Evolutionary conservation across 1,140 invertebrate species (phyloP).

Genomic region (Ooceraea biroi): DNA sequence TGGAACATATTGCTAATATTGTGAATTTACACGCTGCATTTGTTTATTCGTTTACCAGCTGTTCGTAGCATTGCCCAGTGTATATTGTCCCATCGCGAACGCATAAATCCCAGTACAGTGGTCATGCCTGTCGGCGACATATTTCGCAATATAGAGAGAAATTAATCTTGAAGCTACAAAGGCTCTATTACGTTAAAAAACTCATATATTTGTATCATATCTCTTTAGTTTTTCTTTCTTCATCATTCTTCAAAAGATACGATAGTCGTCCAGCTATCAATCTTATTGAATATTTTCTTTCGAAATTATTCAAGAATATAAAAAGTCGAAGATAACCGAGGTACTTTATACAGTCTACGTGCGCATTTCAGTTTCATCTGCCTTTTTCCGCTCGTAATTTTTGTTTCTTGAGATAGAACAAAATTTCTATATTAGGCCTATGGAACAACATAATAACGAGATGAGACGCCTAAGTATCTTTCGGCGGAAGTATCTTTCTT

Average conservation of each 20-base stretch:
- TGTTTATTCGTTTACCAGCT: neutral
- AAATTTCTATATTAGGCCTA: neutral
- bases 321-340: too few relatives aligned
- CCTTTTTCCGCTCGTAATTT: neutral
- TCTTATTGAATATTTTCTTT: too few relatives aligned
- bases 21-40: conserved; percentile 7
- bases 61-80: neutral
- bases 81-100: conserved; percentile 20
- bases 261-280: too few relatives aligned
- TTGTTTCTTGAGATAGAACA: neutral
- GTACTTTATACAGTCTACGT: neutral
- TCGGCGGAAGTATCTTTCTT: neutral
- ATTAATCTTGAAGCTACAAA: conserved; percentile 16
- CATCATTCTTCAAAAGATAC: neutral
- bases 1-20: neutral
- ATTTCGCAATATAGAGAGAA: conserved; percentile 6
- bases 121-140: neutral
- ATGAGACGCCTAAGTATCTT: neutral
- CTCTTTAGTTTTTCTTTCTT: neutral
- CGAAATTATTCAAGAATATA: too few relatives aligned
- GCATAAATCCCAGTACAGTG: conserved; percentile 36
- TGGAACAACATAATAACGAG: conserved; percentile 15
- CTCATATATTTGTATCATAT: neutral
- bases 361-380: neutral
- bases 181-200: conserved; percentile 3